Percentiles rank a stretch among this genome's conserved stretches.
These are phyloP conservation scores for Thymelicus acteon DNA, from an alignment of 2,888 invertebrate genomes.

Conservation along the genomic window DNA sequence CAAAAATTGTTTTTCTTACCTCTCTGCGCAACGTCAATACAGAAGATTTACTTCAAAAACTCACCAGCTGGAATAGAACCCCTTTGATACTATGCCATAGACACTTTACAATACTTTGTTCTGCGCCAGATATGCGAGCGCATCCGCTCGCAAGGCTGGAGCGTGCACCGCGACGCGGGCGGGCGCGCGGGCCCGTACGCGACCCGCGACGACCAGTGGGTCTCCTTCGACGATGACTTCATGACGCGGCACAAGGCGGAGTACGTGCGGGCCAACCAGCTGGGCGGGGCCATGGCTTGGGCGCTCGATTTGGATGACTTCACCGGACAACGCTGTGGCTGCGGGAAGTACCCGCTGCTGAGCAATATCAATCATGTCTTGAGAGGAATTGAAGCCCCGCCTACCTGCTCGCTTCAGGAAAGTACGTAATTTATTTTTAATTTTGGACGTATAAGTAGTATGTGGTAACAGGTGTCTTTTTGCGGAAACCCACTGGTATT, in stretches of 20 bases:
- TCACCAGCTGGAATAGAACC: too few species aligned
- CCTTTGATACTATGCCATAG: too few species aligned
- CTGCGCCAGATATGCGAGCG: conserved; percentile 90
- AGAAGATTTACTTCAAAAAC: too few species aligned
- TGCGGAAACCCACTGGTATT: too few species aligned
- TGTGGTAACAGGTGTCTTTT: too few species aligned
- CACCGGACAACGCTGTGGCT: conserved; percentile 89
- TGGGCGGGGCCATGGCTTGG: conserved; percentile 96
- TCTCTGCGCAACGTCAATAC: too few species aligned
- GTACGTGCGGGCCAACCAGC: conserved; percentile 90
- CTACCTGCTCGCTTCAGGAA: conserved; percentile 73
- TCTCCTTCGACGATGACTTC: conserved; percentile 94
- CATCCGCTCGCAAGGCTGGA: conserved; percentile 90
- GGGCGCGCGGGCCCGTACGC: conserved; percentile 96
- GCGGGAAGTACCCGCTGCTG: conserved; percentile 92
- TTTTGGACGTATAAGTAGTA: too few species aligned
- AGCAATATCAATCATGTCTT: conserved; percentile 92
- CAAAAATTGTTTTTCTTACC: too few species aligned
- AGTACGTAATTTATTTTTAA: conserved; percentile 55
- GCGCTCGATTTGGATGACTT: conserved; percentile 95
- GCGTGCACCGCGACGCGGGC: conserved; percentile 90
- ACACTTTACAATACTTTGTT: too few species aligned
- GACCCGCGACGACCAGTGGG: conserved; percentile 94
- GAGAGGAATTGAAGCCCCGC: conserved; percentile 87
- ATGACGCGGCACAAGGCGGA: conserved; percentile 94